Base-by-base conservation (phyloP, 92 coral and sea anemone species). In the Actinernus sp. region DNA sequence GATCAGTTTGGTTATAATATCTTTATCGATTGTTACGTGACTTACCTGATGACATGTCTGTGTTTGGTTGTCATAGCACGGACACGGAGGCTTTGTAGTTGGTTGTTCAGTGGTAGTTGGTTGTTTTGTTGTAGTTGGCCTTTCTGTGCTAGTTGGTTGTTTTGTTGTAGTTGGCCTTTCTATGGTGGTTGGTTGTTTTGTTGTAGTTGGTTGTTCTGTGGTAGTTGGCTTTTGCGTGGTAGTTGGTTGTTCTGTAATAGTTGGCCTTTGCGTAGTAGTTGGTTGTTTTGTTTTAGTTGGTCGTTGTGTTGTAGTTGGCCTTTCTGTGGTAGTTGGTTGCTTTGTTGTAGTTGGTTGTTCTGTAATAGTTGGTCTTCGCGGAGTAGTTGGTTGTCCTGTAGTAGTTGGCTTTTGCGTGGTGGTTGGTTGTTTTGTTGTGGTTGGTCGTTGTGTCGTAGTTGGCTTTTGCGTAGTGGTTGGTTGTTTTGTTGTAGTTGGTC, bases 11-110 rank as follows among this genome's bases (percentile, higher is more conserved):
- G n/a, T n/a, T n/a, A n/a, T n/a, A n/a, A n/a, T n/a, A n/a, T n/a
- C n/a, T n/a, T n/a, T n/a, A n/a, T n/a, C n/a, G n/a, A n/a, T n/a
- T n/a, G n/a, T n/a, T n/a, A 26, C n/a, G 61, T 4, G 16, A 26
- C 63, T 25, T 52, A 79, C 86, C 78, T 71, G 58, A n/a, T 52
- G 54, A 28, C 86, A 79, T 27, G 51, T 52, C 18, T 61, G 59
- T 26, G 86, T 60, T 2, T 16, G 32, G 17, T 40, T 79, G 66
- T 79, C 86, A 45, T 45, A 79, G 55, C 86, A 79, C 3, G 79
- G 47, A 53, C 86, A 79, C 4, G 71, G 63, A 31, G 78, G n/a
- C n/a, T n/a, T 18, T 11, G 60, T 53, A 53, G 60, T 18, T 13
- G 65, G 44, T 26, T 31, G 20, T 12, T 57, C 23, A 20, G 67